Evolutionary conservation across 2,113 vertebrate genomes (phyloP).

Genomic region (Rhea americana): DNA sequence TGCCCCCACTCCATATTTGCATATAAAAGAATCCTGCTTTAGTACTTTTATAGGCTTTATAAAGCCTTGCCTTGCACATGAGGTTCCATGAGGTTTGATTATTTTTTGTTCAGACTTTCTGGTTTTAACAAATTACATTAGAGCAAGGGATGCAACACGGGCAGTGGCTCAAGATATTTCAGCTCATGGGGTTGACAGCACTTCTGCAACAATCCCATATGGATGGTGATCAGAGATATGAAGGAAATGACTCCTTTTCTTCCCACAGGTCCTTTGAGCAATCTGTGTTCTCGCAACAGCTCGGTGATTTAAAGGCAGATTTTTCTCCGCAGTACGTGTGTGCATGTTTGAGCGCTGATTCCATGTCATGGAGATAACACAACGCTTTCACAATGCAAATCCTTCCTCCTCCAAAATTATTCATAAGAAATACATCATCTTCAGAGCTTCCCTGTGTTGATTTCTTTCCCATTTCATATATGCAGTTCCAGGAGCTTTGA

Average conservation of each 20-base stretch:
- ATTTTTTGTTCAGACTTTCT: background rate
- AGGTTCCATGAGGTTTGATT: background rate
- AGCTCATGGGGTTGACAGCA: background rate
- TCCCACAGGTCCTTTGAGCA: background rate
- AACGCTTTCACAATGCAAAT: background rate
- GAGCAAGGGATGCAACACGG: accelerated
- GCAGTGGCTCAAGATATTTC: background rate
- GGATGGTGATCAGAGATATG: background rate
- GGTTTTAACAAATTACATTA: background rate
- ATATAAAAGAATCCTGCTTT: background rate
- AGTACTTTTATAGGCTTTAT: no score
- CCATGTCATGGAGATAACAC: background rate
- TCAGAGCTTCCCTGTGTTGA: background rate
- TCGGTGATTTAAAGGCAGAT: background rate
- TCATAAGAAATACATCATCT: background rate
- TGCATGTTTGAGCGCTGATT: background rate
- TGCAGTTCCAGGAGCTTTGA: background rate
- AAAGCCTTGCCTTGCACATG: background rate
- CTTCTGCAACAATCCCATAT: background rate
- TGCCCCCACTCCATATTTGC: accelerated
- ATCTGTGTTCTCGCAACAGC: background rate
- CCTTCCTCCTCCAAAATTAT: background rate
- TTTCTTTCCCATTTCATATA: background rate
- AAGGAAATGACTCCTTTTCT: background rate
- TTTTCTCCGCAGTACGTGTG: background rate